Base-by-base conservation (phyloP, 2,888 invertebrate genomes). In the Acrobasis suavella region DNA sequence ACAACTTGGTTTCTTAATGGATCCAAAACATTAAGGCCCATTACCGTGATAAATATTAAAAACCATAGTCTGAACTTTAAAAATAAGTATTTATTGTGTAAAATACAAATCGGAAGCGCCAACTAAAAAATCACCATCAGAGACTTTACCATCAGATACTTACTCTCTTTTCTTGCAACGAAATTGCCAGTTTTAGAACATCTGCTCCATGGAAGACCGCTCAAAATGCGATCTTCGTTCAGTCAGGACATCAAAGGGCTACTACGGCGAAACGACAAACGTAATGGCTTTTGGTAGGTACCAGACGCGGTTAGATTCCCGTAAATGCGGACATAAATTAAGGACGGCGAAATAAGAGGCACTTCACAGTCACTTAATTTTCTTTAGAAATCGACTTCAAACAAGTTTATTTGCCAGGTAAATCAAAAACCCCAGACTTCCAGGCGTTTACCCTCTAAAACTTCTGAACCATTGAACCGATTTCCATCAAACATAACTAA, bases 181-280 rank as follows among this genome's bases (percentile, higher is more conserved):
- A 50, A 38, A 50, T 50, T 12, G 9, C 9, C 50, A 16, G 32
- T 16, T 49, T 38, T 38, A 49, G 16, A 22, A 58, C 50, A 58
- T 58, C 37, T 58, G 42, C 42, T 55, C 39, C 7, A n/a, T 42
- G 16, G 42, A 38, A 56, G 16, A 56, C 12, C 2, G 17, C 39
- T 39, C 56, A 39, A 38, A 56, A 17, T 9, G 9, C 17, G 56
- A 55, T 37, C 37, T 51, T 55, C 38, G 39, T 55, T 55, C 39
- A 55, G 64, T 22, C 38, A 59, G 64, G 22, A 52, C 60, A 60
- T 60, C 52, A 52, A 39, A 39, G 60, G 60, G 52, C 39, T 16
- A 22, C 39, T 16, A 22, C 52, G 17, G 37, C 52, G 12, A 17
- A 17, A 42, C 52, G 42, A 39, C 55, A 16, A 39, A 50, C 58